Percentiles rank a stretch among this genome's conserved stretches.
These are phyloP conservation scores for Solen grandis DNA, from an alignment of 1,140 invertebrate genomes.

Conservation along the genomic window DNA sequence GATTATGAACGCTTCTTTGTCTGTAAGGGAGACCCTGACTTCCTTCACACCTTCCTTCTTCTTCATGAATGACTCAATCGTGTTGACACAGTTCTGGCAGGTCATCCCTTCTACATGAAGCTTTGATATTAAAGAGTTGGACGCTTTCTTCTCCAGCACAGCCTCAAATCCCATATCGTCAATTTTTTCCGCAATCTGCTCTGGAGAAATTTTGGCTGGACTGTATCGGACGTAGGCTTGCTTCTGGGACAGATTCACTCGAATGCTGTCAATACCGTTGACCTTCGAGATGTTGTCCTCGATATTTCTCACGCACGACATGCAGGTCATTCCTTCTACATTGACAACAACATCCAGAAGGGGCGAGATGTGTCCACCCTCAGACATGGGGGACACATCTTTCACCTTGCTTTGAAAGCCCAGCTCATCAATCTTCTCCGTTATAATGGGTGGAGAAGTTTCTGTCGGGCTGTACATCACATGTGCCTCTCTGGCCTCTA, in stretches of 20 bases:
- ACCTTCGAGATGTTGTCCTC: constrained; percentile 70
- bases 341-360: constrained; percentile 39
- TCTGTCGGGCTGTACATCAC: constrained; percentile 73
- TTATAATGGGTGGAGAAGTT: constrained; percentile 69
- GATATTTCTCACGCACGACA: constrained; percentile 80
- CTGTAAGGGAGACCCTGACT: constrained; percentile 75
- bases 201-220: constrained; percentile 59
- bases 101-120: constrained; percentile 80
- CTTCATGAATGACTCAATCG: constrained; percentile 77
- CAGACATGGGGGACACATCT: constrained; percentile 50
- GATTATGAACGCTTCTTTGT: constrained; percentile 72
- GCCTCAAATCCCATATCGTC: constrained; percentile 80
- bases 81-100: constrained; percentile 81
- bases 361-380: background rate
- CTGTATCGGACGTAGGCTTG: constrained; percentile 72
- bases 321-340: constrained; percentile 78
- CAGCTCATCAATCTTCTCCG: constrained; percentile 75
- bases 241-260: constrained; percentile 82
- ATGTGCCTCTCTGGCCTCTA: constrained; percentile 66
- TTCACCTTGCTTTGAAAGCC: constrained; percentile 71
- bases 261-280: constrained; percentile 74
- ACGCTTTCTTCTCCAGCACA: constrained; percentile 44
- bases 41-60: constrained; percentile 71
- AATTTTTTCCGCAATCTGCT: constrained; percentile 74
- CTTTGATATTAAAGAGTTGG: constrained; percentile 48